These are phyloP conservation scores for Chrysomela aeneicollis DNA, from an alignment of 2,888 invertebrate species.

Conservation along the genomic window DNA sequence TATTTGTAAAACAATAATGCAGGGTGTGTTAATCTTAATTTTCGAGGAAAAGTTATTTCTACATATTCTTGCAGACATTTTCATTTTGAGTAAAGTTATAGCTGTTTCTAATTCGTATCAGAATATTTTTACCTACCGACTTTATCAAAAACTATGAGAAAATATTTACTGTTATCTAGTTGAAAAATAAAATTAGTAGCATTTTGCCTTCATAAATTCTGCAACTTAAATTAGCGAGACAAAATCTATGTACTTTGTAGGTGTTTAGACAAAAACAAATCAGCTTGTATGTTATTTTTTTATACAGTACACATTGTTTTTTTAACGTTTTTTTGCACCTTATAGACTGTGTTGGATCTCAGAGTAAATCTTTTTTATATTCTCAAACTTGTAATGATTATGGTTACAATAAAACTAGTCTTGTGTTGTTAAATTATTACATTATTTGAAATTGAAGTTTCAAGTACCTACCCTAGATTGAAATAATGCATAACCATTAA, in stretches of 20 bases:
- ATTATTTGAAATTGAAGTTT: too few species aligned
- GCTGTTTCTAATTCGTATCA: too few species aligned
- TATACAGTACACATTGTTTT: conserved; percentile 25
- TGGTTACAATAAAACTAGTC: conserved; percentile 54
- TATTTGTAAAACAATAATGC: not conserved
- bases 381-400: conserved; percentile 48
- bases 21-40: not conserved
- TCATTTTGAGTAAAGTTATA: not conserved
- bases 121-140: too few species aligned
- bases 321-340: conserved; percentile 37
- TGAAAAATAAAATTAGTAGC: conserved; percentile 5
- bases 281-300: conserved; percentile 31
- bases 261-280: conserved; percentile 46
- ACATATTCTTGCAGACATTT: conserved; percentile 11
- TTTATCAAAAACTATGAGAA: not conserved
- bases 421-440: conserved; percentile 51
- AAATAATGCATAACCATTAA: too few species aligned
- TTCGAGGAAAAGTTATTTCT: not conserved
- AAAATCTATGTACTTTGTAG: conserved; percentile 58
- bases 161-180: too few species aligned
- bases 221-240: conserved; percentile 44
- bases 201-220: conserved; percentile 29
- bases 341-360: conserved; percentile 41
- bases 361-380: conserved; percentile 44
- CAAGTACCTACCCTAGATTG: too few species aligned